A percentile compares a stretch with the other conserved stretches of the same genome.
Evolutionary conservation across 1,140 invertebrate genomes (phyloP).

Genomic region (Brachionus paranguensis): DNA sequence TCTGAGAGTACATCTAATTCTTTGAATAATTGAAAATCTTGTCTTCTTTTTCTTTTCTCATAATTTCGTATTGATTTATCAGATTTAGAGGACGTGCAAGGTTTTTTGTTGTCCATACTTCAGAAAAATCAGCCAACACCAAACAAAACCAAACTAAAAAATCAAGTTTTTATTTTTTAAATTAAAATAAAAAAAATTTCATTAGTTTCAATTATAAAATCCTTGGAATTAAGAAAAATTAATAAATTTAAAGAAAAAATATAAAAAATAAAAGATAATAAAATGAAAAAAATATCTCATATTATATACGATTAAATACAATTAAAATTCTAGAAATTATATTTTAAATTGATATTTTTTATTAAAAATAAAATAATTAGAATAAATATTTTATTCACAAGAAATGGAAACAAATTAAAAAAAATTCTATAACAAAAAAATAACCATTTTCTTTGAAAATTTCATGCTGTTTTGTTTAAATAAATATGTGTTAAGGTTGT

Average conservation of each 20-base stretch:
- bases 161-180: neutral
- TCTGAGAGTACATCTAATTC: neutral
- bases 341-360: no score
- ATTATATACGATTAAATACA: no score
- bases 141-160: neutral
- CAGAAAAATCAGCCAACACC: neutral
- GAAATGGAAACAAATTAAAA: neutral
- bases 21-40: neutral
- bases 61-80: neutral
- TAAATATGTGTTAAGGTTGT: neutral
- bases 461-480: neutral
- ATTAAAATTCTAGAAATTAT: no score
- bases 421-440: neutral
- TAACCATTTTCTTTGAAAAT: neutral
- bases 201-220: neutral
- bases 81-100: neutral
- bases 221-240: neutral
- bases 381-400: neutral
- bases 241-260: no score
- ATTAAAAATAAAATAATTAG: no score
- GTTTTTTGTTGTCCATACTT: neutral
- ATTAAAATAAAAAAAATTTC: neutral
- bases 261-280: no score
- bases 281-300: no score
- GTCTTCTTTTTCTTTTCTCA: neutral